phyloP scores from a whole-genome alignment of 2,888 invertebrate species.

The Brachypalpus laphriformis region DNA sequence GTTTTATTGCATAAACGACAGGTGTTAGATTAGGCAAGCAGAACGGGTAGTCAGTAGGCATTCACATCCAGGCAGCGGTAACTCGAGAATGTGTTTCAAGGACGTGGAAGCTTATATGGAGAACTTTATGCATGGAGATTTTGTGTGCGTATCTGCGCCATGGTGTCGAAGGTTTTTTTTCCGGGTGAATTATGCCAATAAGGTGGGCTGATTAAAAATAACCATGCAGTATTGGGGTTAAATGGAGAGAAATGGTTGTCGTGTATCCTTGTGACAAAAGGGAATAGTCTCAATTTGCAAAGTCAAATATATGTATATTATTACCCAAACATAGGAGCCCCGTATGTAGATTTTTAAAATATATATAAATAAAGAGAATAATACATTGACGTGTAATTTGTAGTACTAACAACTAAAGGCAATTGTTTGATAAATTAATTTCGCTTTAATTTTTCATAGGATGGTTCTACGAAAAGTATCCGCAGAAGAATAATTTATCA shows the following conservation, averaged over 20 bases:
- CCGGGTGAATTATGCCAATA: not conserved
- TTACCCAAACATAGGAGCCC: not conserved
- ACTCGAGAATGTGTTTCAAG: slow-evolving; percentile 46
- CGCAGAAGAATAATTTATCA: too few species aligned
- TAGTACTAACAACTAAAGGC: too few species aligned
- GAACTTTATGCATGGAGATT: not conserved
- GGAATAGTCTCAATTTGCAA: not conserved
- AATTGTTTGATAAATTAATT: too few species aligned
- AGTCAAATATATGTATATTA: not conserved
- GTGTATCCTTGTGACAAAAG: not conserved
- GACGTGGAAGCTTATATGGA: slow-evolving; percentile 19
- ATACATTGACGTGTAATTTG: too few species aligned
- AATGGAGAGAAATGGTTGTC: slow-evolving; percentile 7
- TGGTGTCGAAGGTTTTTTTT: not conserved
- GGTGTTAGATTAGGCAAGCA: slow-evolving; percentile 48
- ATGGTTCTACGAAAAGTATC: too few species aligned
- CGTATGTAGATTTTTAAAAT: not conserved
- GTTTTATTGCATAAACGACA: slow-evolving; percentile 64
- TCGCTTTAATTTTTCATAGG: too few species aligned
- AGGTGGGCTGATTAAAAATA: slow-evolving; percentile 23
- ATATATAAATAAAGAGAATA: too few species aligned
- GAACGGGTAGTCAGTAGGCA: not conserved
- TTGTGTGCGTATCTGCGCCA: not conserved
- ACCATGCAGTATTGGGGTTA: slow-evolving; percentile 17
- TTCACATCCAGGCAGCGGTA: slow-evolving; percentile 5